These are phyloP conservation scores for Drosophila koepferae DNA, from an alignment of 2,888 invertebrate species.

Conservation along the genomic window DNA sequence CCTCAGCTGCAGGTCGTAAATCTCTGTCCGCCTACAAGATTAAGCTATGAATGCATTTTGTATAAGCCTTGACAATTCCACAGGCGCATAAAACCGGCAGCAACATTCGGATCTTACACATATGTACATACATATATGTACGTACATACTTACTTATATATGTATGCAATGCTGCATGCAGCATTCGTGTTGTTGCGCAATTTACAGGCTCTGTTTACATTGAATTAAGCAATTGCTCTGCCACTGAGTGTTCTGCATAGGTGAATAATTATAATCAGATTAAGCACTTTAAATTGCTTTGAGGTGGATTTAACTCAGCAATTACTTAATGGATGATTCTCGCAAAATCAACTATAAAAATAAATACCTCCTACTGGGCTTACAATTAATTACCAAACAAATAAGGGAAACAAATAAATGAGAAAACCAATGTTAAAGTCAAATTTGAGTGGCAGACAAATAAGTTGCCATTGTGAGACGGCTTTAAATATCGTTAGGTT, in stretches of 20 bases:
- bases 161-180: conserved; percentile 22
- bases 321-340: conserved; percentile 22
- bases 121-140: not conserved
- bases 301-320: conserved; percentile 29
- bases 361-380: not conserved
- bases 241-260: conserved; percentile 20
- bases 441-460: not conserved
- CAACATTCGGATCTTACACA: conserved; percentile 32
- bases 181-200: not conserved
- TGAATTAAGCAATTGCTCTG: conserved; percentile 26
- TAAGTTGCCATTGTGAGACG: not conserved
- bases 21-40: conserved; percentile 60
- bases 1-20: conserved; percentile 49
- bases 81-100: conserved; percentile 27
- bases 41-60: conserved; percentile 60
- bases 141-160: not conserved
- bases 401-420: not conserved
- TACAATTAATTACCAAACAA: not conserved
- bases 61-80: conserved; percentile 59
- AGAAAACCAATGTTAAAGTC: not conserved
- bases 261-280: conserved; percentile 43
- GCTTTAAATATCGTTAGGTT: not conserved
- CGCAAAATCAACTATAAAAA: not conserved
- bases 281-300: conserved; percentile 32
- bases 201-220: conserved; percentile 17